Conservation (phyloP, 1,140 invertebrate species). For the Drosophila jambulina region DNA sequence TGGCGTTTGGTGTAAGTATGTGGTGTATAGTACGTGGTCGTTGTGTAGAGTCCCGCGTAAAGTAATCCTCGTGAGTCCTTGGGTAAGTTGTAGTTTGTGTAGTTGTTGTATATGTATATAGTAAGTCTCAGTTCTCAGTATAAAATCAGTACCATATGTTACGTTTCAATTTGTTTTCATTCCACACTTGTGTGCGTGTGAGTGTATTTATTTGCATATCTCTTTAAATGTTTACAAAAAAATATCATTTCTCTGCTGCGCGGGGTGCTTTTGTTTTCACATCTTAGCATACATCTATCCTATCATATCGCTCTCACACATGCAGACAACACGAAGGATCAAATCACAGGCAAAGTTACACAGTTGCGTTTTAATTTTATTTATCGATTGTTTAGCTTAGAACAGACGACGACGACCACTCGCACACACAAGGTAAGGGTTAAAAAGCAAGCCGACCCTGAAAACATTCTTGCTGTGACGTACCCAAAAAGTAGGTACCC, state of each 20-base stretch:
- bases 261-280: slow-evolving; percentile 66
- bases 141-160: slow-evolving; percentile 82
- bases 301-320: slow-evolving; percentile 30
- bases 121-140: slow-evolving; percentile 82
- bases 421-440: slow-evolving; percentile 11
- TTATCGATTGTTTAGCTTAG: slow-evolving; percentile 30
- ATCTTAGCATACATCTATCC: slow-evolving; percentile 15
- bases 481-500: slow-evolving; percentile 23
- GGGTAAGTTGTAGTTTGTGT: slow-evolving; percentile 55
- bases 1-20: slow-evolving; percentile 45
- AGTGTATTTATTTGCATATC: slow-evolving; percentile 38
- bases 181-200: slow-evolving; percentile 20
- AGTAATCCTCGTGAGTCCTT: slow-evolving; percentile 74
- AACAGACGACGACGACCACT: slow-evolving; percentile 63
- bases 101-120: slow-evolving; percentile 68
- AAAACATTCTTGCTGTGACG: slow-evolving; percentile 10
- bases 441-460: slow-evolving; percentile 30
- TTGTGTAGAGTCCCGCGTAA: slow-evolving; percentile 61
- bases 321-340: slow-evolving; percentile 34
- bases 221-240: slow-evolving; percentile 50
- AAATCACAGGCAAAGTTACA: slow-evolving; percentile 61
- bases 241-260: slow-evolving; percentile 63
- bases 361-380: slow-evolving; percentile 34
- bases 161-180: slow-evolving; percentile 59
- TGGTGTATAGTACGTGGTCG: slow-evolving; percentile 45